phyloP scores from a whole-genome alignment of 1,140 invertebrate species.

The Bombyx mandarina region DNA sequence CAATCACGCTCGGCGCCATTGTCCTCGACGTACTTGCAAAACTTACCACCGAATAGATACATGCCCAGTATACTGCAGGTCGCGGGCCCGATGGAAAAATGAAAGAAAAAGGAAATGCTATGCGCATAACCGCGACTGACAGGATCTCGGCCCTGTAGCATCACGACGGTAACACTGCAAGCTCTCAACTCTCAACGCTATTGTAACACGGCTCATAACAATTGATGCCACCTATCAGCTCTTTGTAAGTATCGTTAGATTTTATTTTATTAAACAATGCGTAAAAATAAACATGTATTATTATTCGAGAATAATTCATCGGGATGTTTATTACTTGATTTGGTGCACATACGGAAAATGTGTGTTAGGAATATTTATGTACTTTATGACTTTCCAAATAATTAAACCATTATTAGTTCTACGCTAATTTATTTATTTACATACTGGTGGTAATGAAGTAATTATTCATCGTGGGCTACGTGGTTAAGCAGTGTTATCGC shows the following conservation, averaged over 20 bases:
- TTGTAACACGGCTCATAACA: slow-evolving; percentile 14
- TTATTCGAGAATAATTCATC: too few species aligned
- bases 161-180: slow-evolving; percentile 58
- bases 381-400: too few species aligned
- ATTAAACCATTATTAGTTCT: slow-evolving; percentile 25
- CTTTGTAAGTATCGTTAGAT: background rate
- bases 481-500: slow-evolving; percentile 62
- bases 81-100: slow-evolving; percentile 62
- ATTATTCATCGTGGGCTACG: slow-evolving; percentile 23
- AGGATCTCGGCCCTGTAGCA: slow-evolving; percentile 39
- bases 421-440: slow-evolving; percentile 10
- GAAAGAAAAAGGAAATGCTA: slow-evolving; percentile 70
- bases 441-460: slow-evolving; percentile 7
- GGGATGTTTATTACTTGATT: too few species aligned
- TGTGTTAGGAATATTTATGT: too few species aligned
- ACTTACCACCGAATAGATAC: slow-evolving; percentile 99
- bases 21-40: slow-evolving; percentile 96
- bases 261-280: too few species aligned
- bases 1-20: slow-evolving; percentile 88
- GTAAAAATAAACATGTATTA: too few species aligned
- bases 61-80: slow-evolving; percentile 94
- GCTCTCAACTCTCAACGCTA: slow-evolving; percentile 13
- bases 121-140: slow-evolving; percentile 64
- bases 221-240: slow-evolving; percentile 22
- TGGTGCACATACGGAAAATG: too few species aligned